A percentile compares a stretch with the other conserved stretches of the same genome.
phyloP scores from a whole-genome alignment of 2,888 invertebrate genomes.

The Lithodes maja region DNA sequence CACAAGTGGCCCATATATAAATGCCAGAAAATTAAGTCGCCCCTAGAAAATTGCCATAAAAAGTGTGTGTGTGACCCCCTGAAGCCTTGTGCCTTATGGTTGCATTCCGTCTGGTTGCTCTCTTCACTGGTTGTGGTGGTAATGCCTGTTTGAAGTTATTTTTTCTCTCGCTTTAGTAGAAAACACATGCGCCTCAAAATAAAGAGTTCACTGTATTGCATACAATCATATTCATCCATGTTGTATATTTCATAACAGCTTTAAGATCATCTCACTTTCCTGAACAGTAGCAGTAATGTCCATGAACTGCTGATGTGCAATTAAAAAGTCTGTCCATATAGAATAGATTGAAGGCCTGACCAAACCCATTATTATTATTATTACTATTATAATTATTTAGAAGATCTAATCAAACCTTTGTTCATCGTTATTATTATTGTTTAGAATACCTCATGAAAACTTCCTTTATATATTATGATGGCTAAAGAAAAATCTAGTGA shows the following conservation, averaged over 20 bases:
- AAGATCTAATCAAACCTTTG: not conserved
- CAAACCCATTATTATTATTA: constrained; percentile 15
- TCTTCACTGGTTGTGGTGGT: constrained; percentile 54
- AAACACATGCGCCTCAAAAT: constrained; percentile 36
- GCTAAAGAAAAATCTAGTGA: not conserved
- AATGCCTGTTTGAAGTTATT: not conserved
- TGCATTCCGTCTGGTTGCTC: constrained; percentile 30
- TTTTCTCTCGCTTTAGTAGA: constrained; percentile 10
- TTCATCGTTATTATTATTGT: not conserved
- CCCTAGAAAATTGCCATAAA: not conserved
- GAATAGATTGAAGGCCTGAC: too few relatives aligned
- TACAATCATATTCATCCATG: not conserved
- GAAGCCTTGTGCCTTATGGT: constrained; percentile 37
- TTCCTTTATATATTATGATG: not conserved
- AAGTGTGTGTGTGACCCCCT: not conserved
- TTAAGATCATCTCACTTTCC: not conserved
- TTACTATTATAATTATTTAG: constrained; percentile 22
- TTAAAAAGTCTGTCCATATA: not conserved
- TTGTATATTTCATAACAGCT: not conserved
- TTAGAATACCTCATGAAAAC: too few relatives aligned
- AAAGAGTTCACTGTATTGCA: constrained; percentile 35
- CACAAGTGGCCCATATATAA: too few relatives aligned
- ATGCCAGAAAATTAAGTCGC: too few relatives aligned
- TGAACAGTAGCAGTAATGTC: not conserved
- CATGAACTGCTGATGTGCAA: not conserved